A percentile compares a stretch with the other conserved stretches of the same genome.
Evolutionary conservation across 30 jellyfish, hydroid and myxozoan genomes (phyloP).

Genomic region (Pseudorhiza aurosa): DNA sequence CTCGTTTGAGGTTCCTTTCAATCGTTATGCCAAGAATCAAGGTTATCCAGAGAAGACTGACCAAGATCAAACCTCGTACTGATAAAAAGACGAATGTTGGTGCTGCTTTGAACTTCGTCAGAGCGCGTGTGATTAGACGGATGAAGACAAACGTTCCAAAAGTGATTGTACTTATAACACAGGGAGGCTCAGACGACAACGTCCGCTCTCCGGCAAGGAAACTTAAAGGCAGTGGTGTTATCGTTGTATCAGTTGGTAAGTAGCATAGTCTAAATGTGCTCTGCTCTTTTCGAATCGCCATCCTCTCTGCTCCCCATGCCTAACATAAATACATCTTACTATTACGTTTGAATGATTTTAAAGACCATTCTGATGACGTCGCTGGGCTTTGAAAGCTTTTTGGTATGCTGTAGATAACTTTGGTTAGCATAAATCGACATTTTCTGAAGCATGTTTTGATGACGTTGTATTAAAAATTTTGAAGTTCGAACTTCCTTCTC

Average conservation of each 20-base stretch:
- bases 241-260: conserved; percentile 73
- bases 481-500: too few species aligned
- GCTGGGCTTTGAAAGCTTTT: too few species aligned
- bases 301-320: too few species aligned
- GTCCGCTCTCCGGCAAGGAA: conserved; percentile 36
- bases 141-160: conserved; percentile 7
- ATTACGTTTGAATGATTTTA: too few species aligned
- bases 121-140: conserved; percentile 15
- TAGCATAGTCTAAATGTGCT: background rate
- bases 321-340: too few species aligned
- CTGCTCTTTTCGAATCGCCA: background rate
- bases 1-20: conserved; percentile 28
- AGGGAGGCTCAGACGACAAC: conserved; percentile 69
- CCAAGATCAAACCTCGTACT: conserved; percentile 31
- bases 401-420: too few species aligned
- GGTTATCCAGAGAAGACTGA: conserved; percentile 27
- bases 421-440: too few species aligned
- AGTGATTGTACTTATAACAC: conserved; percentile 62
- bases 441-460: too few species aligned
- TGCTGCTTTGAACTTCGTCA: conserved; percentile 45
- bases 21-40: conserved; percentile 20
- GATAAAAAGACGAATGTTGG: conserved; percentile 47
- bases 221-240: conserved; percentile 53
- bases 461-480: too few species aligned
- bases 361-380: too few species aligned